Percentiles rank a stretch among this genome's conserved stretches.
phyloP scores from a whole-genome alignment of 2,888 invertebrate genomes.

The Biston stratarius region DNA sequence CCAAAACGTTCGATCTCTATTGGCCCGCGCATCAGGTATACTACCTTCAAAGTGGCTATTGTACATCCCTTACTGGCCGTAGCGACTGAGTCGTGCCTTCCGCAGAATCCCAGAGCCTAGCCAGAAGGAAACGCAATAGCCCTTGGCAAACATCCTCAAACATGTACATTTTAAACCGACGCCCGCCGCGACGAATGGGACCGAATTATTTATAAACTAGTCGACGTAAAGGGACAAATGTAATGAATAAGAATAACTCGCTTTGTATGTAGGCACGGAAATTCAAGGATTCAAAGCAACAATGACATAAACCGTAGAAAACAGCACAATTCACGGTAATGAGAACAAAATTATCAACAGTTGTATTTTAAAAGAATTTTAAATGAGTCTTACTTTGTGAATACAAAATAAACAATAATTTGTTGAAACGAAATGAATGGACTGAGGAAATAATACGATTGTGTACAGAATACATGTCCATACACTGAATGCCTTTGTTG shows the following conservation, averaged over 20 bases:
- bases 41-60: neutral
- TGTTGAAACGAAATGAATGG: conserved; percentile 6
- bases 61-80: conserved; percentile 3
- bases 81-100: conserved; percentile 31
- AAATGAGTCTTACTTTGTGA: conserved; percentile 10
- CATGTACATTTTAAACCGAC: conserved; percentile 46
- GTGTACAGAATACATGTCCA: neutral
- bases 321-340: conserved; percentile 6
- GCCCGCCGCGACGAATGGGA: conserved; percentile 41
- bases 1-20: neutral
- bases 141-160: conserved; percentile 65
- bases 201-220: conserved; percentile 54
- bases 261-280: conserved; percentile 13
- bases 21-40: neutral
- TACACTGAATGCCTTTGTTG: conserved; percentile 8
- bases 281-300: conserved; percentile 19
- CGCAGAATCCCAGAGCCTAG: conserved; percentile 58
- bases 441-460: neutral
- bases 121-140: conserved; percentile 61
- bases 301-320: conserved; percentile 11
- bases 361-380: conserved; percentile 1
- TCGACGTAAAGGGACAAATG: conserved; percentile 41
- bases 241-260: conserved; percentile 40
- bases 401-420: conserved; percentile 2
- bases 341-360: conserved; percentile 11